Conservation (phyloP, 1,140 invertebrate genomes). For the Aphis gossypii region DNA sequence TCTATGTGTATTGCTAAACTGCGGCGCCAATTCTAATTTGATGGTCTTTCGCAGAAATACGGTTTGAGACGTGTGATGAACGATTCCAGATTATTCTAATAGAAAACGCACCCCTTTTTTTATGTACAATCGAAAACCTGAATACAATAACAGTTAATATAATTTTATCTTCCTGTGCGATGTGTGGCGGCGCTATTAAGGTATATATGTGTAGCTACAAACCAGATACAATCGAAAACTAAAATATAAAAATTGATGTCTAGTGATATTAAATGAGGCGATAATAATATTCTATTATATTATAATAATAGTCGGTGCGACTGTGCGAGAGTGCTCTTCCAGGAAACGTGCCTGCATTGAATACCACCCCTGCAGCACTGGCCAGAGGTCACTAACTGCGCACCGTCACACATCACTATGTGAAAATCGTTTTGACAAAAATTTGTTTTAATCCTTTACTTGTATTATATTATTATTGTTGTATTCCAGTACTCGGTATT, state of each 20-base stretch:
- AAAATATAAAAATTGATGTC: conserved; percentile 8
- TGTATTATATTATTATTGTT: neutral
- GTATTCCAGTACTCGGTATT: neutral
- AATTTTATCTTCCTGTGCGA: neutral
- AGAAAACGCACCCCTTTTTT: neutral
- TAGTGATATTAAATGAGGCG: neutral
- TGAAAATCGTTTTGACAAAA: neutral
- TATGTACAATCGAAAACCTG: neutral
- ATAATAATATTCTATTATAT: neutral
- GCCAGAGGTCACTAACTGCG: neutral
- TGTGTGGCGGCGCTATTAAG: neutral
- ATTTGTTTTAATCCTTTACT: neutral
- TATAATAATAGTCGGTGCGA: neutral
- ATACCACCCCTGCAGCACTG: neutral
- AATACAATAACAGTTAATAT: neutral
- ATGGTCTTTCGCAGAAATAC: neutral
- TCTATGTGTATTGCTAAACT: neutral
- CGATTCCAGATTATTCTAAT: neutral
- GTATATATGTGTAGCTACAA: neutral
- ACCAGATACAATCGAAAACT: neutral
- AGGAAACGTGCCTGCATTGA: neutral
- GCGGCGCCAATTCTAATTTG: neutral
- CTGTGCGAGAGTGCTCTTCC: neutral
- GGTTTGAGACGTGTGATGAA: neutral
- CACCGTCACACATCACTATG: too few species aligned